phyloP scores from a whole-genome alignment of 2,113 vertebrate genomes.

The Aspiorhynchus laticeps region DNA sequence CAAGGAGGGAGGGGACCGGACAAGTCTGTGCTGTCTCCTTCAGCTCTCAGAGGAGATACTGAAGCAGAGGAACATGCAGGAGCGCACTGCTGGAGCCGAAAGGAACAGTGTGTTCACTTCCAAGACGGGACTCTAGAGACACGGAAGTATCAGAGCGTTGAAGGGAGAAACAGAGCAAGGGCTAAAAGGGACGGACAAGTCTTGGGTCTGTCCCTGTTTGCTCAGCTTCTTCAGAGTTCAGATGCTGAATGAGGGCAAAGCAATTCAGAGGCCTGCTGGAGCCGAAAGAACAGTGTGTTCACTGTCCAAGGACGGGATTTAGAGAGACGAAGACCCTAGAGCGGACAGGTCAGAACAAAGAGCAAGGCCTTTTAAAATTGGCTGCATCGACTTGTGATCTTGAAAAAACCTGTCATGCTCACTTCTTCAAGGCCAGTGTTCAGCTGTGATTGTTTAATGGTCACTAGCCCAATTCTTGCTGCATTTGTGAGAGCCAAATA shows the following conservation, averaged over 20 bases:
- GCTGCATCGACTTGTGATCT: neutral
- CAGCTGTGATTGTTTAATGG: too few species aligned
- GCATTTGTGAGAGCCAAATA: neutral
- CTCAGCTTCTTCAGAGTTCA: too few species aligned
- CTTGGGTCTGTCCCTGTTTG: too few species aligned
- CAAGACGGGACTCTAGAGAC: too few species aligned
- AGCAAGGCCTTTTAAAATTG: slow-evolving; percentile 54
- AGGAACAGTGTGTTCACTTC: too few species aligned
- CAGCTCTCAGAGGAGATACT: slow-evolving; percentile 63
- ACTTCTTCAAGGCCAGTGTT: neutral
- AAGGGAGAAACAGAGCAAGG: too few species aligned
- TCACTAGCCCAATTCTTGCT: too few species aligned
- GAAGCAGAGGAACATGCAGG: too few species aligned
- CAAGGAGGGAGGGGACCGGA: slow-evolving; percentile 58
- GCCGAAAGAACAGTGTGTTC: slow-evolving; percentile 60
- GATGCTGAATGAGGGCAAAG: slow-evolving; percentile 70
- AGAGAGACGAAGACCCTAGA: slow-evolving; percentile 42
- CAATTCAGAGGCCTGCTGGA: slow-evolving; percentile 65
- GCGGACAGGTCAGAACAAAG: slow-evolving; percentile 48
- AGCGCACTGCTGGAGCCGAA: too few species aligned
- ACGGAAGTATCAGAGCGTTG: too few species aligned
- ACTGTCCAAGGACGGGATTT: slow-evolving; percentile 56
- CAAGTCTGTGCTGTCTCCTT: slow-evolving; percentile 53
- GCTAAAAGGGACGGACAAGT: too few species aligned
- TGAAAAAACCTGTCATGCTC: too few species aligned